These are phyloP conservation scores for Chromobotia macracanthus DNA, from an alignment of 2,797 vertebrate species.

Conservation along the genomic window DNA sequence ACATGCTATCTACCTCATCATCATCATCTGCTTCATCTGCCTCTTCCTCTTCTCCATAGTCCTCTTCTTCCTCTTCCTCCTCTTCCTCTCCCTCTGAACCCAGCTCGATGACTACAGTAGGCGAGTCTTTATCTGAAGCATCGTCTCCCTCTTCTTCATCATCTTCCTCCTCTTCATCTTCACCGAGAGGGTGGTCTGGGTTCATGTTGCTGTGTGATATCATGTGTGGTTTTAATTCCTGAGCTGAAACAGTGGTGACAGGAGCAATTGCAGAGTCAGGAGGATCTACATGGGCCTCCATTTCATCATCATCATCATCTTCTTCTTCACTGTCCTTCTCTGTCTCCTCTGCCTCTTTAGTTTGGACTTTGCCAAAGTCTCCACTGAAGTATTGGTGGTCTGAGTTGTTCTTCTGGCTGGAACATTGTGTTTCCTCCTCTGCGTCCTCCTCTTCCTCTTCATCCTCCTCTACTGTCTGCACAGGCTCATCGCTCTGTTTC, in stretches of 20 bases:
- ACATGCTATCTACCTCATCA: constrained; percentile 78
- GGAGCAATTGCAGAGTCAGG: constrained; percentile 60
- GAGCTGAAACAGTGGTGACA: constrained; percentile 67
- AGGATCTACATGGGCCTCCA: constrained; percentile 60
- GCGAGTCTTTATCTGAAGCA: constrained; percentile 82
- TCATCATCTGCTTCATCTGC: constrained; percentile 68
- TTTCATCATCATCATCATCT: constrained; percentile 66
- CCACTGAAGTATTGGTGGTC: constrained; percentile 83
- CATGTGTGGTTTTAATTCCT: constrained; percentile 69
- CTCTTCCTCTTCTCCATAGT: constrained; percentile 59
- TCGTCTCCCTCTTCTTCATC: constrained; percentile 70
- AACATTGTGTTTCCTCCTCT: constrained; percentile 63
- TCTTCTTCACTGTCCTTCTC: constrained; percentile 65
- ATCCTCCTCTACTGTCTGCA: constrained; percentile 51
- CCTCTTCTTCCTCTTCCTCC: constrained; percentile 75
- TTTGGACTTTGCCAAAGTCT: constrained; percentile 72
- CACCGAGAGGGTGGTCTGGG: constrained; percentile 53
- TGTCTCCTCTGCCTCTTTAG: constrained; percentile 65
- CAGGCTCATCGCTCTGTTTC: constrained; percentile 47
- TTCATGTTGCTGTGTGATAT: constrained; percentile 67
- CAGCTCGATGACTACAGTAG: constrained; percentile 87
- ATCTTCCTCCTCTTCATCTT: constrained; percentile 63
- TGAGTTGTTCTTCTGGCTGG: constrained; percentile 75
- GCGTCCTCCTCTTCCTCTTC: constrained; percentile 45
- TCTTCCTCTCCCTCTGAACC: constrained; percentile 86